Base-by-base conservation (phyloP, 2,888 invertebrate genomes). In the Drosophila lacicola region DNA sequence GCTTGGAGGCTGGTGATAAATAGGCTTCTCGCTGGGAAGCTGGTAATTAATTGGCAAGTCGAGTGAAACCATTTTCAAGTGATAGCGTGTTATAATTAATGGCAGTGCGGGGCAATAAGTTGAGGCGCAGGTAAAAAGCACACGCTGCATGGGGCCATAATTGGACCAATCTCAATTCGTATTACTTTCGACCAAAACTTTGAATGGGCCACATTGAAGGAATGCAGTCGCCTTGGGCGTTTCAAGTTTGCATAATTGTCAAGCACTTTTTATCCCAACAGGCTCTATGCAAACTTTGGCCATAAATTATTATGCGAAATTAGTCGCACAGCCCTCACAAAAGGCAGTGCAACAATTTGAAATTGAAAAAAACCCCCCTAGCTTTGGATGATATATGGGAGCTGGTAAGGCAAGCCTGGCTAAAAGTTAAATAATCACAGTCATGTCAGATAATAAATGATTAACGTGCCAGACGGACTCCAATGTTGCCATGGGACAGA, bases 401-500 rank as follows among this genome's bases (percentile, higher is more conserved):
- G 29, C 29, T 29, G 76, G 58, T 69, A 42, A 39, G 56, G 46
- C 49, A 57, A 55, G 55, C 50, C 61, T 67, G 72, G 74, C 71
- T 72, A 80, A 78, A 80, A 85, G 83, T 87, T 83, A 87, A 88
- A 85, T 85, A 81, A 86, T 86, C 89, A 85, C 85, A 78, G 75
- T 63, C 85, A 77, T 77, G 88, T 88, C 89, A 80, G 88, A 87
- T 86, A 89, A 89, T 78, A 89, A 88, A 89, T 87, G 85, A 87
- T 87, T 79, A 85, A 89, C 80, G 88, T 72, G 37, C 68, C 66
- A 67, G 44, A 55, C 36, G 36, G 29, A 34, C 21, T 44, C 8
- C 44, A 8, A 21, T 21, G 44, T 1, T 21, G 21, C 34, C 17
- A 19, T 19, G 9, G 21, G 41, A 67, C 56, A 58, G 60, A 74